Conservation (phyloP, 2,797 vertebrate genomes). For the Sebastes iracundus region DNA sequence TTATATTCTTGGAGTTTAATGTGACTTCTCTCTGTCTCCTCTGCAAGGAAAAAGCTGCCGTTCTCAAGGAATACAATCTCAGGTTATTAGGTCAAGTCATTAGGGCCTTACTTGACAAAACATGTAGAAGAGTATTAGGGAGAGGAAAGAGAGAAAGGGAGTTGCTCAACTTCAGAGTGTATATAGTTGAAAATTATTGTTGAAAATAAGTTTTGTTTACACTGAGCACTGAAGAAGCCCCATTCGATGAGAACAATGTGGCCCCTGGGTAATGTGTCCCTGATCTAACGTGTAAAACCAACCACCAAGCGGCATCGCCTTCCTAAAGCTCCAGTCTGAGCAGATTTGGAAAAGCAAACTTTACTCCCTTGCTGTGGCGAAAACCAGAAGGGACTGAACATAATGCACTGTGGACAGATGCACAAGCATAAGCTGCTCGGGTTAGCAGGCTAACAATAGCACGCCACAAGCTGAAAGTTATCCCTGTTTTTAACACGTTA, state of each 20-base stretch:
- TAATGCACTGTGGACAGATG: constrained; percentile 43
- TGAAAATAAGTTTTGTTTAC: neutral
- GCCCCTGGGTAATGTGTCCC: neutral
- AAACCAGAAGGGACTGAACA: constrained; percentile 34
- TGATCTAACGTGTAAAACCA: neutral
- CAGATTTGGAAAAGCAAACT: constrained; percentile 1
- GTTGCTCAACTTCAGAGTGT: neutral
- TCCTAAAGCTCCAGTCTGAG: neutral
- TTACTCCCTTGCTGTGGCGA: constrained; percentile 11
- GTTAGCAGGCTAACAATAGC: constrained; percentile 49
- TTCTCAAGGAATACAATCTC: neutral
- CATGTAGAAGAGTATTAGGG: neutral
- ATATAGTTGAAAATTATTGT: neutral
- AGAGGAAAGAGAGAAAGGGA: neutral
- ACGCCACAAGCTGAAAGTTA: constrained; percentile 16
- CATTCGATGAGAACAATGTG: neutral
- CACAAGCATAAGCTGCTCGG: constrained; percentile 35
- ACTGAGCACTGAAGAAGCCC: neutral
- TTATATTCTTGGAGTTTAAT: neutral
- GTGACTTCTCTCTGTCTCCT: neutral
- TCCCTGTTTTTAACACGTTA: constrained; percentile 30
- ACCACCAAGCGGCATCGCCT: neutral
- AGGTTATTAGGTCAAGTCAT: neutral
- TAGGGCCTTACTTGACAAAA: neutral
- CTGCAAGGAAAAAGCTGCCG: neutral